These are phyloP conservation scores for Erebia palarica DNA, from an alignment of 2,888 invertebrate species.

Conservation along the genomic window DNA sequence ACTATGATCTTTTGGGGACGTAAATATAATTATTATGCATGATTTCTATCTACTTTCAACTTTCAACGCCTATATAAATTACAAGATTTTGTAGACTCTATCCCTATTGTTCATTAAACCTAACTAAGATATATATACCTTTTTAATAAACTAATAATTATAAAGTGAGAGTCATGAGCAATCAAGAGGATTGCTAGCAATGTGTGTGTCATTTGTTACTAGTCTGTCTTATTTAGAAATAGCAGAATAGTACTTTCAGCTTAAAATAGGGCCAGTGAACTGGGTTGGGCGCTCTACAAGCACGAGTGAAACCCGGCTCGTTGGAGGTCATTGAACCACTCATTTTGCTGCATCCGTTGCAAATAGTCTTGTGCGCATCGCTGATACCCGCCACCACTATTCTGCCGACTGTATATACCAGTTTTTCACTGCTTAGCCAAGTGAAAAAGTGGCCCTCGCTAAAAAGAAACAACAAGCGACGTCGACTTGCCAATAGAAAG, in stretches of 20 bases:
- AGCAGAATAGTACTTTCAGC: conserved; percentile 57
- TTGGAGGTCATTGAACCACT: conserved; percentile 77
- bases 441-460: conserved; percentile 65
- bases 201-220: background rate
- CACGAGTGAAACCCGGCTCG: conserved; percentile 79
- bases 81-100: background rate
- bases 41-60: conserved; percentile 2
- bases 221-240: conserved; percentile 43
- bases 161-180: background rate
- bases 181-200: background rate
- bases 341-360: conserved; percentile 83
- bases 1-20: background rate
- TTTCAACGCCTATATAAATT: background rate
- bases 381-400: conserved; percentile 69
- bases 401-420: conserved; percentile 67
- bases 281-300: conserved; percentile 67
- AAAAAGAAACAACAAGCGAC: conserved; percentile 61
- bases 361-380: conserved; percentile 76
- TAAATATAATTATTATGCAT: background rate
- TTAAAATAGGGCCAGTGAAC: conserved; percentile 76
- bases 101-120: background rate
- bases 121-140: background rate
- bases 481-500: conserved; percentile 52
- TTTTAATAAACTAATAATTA: conserved; percentile 12
- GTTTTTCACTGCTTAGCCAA: conserved; percentile 64